Evolutionary conservation across 2,888 invertebrate genomes (phyloP).

Genomic region (Ormyrus nitidulus): DNA sequence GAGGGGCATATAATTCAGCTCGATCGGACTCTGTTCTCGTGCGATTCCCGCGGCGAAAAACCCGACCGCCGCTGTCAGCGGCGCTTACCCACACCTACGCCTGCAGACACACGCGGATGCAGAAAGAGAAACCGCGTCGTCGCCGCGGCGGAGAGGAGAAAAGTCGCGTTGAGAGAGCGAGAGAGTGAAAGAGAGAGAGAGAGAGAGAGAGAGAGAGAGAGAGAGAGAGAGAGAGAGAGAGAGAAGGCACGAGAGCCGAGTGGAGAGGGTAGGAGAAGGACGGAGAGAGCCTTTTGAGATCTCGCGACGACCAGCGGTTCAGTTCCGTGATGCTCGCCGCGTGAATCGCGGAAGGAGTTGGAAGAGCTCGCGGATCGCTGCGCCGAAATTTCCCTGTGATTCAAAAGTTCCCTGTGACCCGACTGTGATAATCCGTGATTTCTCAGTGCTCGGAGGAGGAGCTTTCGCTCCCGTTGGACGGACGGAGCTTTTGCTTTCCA

Average conservation of each 20-base stretch:
- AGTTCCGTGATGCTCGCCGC: conserved; percentile 64
- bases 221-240: conserved; percentile 43
- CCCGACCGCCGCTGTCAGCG: too few species aligned
- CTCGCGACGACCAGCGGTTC: conserved; percentile 65
- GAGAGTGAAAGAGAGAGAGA: conserved; percentile 46
- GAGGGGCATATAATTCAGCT: too few species aligned
- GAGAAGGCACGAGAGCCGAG: conserved; percentile 28
- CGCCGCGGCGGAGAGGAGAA: not conserved
- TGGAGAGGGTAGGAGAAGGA: conserved; percentile 39
- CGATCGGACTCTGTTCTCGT: too few species aligned
- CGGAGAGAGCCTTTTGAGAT: conserved; percentile 62
- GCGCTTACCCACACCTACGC: too few species aligned
- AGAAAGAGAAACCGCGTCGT: conserved; percentile 46
- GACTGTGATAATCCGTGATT: too few species aligned
- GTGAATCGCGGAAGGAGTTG: conserved; percentile 57
- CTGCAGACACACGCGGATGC: not conserved
- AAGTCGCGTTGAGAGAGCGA: conserved; percentile 34
- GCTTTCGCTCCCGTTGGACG: too few species aligned
- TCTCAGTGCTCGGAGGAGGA: too few species aligned
- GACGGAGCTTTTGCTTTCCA: not conserved
- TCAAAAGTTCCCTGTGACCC: too few species aligned
- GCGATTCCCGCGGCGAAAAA: not conserved
- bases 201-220: conserved; percentile 42
- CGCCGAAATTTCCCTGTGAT: too few species aligned
- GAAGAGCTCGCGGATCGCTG: too few species aligned